Conservation (phyloP, 2,888 invertebrate genomes). For the Papilio elwesi region DNA sequence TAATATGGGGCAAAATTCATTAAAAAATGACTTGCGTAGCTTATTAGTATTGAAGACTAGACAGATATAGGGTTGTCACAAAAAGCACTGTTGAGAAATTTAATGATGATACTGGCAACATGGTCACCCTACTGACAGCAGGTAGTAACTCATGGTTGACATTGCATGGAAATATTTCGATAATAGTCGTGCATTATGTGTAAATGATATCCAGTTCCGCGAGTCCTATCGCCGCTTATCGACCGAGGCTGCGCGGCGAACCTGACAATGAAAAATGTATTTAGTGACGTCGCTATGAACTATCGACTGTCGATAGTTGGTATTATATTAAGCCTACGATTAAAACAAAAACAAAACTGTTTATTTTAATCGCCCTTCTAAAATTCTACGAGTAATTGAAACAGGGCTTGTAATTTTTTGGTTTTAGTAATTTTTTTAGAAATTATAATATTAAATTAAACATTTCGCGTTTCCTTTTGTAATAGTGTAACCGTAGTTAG, state of each 20-base stretch:
- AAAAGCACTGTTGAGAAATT: neutral
- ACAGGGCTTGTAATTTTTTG: too few species aligned
- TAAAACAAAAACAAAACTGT: neutral
- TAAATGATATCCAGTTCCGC: conserved; percentile 73
- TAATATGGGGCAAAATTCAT: too few species aligned
- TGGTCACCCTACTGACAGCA: conserved; percentile 46
- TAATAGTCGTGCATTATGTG: conserved; percentile 61
- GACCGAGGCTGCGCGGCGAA: conserved; percentile 72
- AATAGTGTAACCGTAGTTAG: too few species aligned
- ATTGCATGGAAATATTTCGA: conserved; percentile 71
- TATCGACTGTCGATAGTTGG: conserved; percentile 49
- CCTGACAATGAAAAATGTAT: conserved; percentile 80
- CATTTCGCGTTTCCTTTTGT: too few species aligned
- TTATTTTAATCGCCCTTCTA: neutral
- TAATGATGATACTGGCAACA: conserved; percentile 21
- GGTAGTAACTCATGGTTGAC: conserved; percentile 52
- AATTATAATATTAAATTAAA: too few species aligned
- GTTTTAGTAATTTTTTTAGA: too few species aligned
- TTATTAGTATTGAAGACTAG: neutral
- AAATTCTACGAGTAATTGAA: neutral
- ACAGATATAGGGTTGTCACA: neutral
- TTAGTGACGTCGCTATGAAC: conserved; percentile 59
- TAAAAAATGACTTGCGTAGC: too few species aligned
- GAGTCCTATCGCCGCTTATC: conserved; percentile 71
- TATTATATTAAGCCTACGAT: neutral